Conservation (phyloP, 2,888 invertebrate species). For the Molanna angustata region DNA sequence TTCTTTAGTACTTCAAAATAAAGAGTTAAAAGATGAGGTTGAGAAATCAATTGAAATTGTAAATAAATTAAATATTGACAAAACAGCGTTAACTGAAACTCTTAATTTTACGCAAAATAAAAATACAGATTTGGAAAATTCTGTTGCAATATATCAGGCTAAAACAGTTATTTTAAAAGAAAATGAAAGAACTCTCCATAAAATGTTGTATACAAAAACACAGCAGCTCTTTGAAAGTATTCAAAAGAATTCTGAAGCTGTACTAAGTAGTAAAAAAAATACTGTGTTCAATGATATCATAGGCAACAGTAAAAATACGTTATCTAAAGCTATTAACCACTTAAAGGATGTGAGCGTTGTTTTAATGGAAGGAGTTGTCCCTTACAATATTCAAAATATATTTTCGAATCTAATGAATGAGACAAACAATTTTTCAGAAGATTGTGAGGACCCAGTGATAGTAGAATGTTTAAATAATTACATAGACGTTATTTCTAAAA, state of each 20-base stretch:
- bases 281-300: constrained; percentile 1
- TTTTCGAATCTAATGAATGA: constrained; percentile 1
- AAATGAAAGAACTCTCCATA: constrained; percentile 3
- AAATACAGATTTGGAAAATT: too few relatives aligned
- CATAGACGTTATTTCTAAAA: constrained; percentile 2
- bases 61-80: too few relatives aligned
- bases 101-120: too few relatives aligned
- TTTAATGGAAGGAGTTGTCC: constrained; percentile 1
- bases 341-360: constrained; percentile 5
- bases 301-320: constrained; percentile 4
- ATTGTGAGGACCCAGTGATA: neutral
- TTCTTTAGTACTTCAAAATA: too few relatives aligned
- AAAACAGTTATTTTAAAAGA: neutral
- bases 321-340: constrained; percentile 5
- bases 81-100: too few relatives aligned
- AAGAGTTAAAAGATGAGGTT: too few relatives aligned
- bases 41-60: too few relatives aligned
- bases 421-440: neutral
- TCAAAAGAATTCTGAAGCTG: neutral
- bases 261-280: neutral
- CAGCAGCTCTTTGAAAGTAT: constrained; percentile 4
- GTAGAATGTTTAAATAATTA: constrained; percentile 9
- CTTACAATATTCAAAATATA: neutral
- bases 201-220: constrained; percentile 1
- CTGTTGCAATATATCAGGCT: too few relatives aligned